These are phyloP conservation scores for Protophormia terraenovae DNA, from an alignment of 2,888 invertebrate genomes.

Conservation along the genomic window DNA sequence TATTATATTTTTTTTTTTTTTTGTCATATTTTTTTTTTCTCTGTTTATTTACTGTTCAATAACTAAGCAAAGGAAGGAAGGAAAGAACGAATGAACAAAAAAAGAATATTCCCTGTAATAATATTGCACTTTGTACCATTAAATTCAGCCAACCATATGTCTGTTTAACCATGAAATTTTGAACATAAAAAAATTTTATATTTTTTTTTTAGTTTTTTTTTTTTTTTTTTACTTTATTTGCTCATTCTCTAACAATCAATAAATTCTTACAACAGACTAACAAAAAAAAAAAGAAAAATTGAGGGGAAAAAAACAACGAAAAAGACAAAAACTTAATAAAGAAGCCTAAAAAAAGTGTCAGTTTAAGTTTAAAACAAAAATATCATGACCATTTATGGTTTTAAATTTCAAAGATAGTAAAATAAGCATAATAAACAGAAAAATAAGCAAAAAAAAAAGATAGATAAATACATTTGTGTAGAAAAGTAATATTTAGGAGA, in stretches of 20 bases:
- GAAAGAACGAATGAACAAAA: not conserved
- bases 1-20: not conserved
- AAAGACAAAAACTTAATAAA: slow-evolving; percentile 16
- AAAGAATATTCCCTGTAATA: slow-evolving; percentile 44
- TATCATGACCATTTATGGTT: slow-evolving; percentile 58
- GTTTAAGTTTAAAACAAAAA: slow-evolving; percentile 31
- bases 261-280: slow-evolving; percentile 21
- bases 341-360: slow-evolving; percentile 56
- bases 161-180: slow-evolving; percentile 59
- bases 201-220: not conserved
- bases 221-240: not conserved
- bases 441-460: not conserved
- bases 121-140: slow-evolving; percentile 55
- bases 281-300: slow-evolving; percentile 5
- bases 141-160: slow-evolving; percentile 39
- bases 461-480: no score
- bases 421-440: not conserved
- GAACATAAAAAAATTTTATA: not conserved
- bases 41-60: slow-evolving; percentile 5
- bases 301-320: not conserved
- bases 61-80: slow-evolving; percentile 9
- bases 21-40: not conserved
- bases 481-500: no score
- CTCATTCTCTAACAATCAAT: slow-evolving; percentile 35
- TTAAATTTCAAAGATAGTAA: slow-evolving; percentile 38